Base-by-base conservation (phyloP, 2,113 vertebrate species). In the Camelus bactrianus region DNA sequence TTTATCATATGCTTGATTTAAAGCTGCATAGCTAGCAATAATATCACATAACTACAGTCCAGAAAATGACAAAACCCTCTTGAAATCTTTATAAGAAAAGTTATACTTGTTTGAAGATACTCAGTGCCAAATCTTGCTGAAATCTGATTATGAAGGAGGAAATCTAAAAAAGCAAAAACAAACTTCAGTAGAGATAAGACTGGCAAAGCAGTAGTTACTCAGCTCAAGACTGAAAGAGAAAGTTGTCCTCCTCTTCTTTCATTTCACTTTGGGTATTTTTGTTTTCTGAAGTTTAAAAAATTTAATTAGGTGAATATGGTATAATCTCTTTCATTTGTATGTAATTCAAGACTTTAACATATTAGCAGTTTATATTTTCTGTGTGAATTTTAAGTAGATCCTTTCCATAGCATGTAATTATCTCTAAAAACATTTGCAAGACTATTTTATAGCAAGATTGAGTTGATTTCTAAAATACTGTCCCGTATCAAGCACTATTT, bases 311-410 rank as follows among this genome's bases (percentile, higher is more conserved):
- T 73, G 67, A 10, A 52, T 83, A 13, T 20, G 83, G 76, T 91
- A 0, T 73, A 88, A 88, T 93, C 95, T 96, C 89, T 94, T 97
- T 93, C 90, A 95, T 97, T 96, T 94, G 24, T 96, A 73, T 93
- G 93, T 96, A 75, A 79, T 94, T 97, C 80, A 92, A 64, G 93
- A 92, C 54, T 95, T 98, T 93, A 97, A 42, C 89, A 30, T 97
- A 70, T 54, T 95, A 65, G 90, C 94, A 97, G 87, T 58, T 65
- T 91, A 38, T 93, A 87, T 96, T 96, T 96, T 97, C 26, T 93
- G 32, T 91, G 22, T 97, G 60, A 97, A 97, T 92, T 28, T 81
- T 91, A 95, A 95, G 81, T 65, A 54, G 10, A 38, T 96, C 87
- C 87, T 97, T 96, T 91, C 54, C 48, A 52, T 79, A 38, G 60